Conservation (phyloP, 2,113 vertebrate genomes). For the Pungitius pungitius region DNA sequence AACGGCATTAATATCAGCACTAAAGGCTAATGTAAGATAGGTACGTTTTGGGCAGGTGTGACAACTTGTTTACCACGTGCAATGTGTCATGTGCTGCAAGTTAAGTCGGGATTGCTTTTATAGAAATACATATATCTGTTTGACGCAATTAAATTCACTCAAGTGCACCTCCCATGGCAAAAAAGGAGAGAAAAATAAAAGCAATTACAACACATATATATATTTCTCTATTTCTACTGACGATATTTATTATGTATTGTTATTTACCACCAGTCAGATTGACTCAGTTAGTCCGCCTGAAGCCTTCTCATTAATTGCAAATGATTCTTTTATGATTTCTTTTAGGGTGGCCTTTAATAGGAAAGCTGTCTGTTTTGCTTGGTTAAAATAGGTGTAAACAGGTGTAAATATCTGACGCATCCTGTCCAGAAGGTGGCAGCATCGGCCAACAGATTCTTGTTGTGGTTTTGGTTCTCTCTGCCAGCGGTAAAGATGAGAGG, state of each 20-base stretch:
- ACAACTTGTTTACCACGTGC: constrained; percentile 48
- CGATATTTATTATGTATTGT: neutral
- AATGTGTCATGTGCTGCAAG: constrained; percentile 27
- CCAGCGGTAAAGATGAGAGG: constrained; percentile 16
- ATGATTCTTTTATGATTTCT: constrained; percentile 38
- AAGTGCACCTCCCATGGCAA: neutral
- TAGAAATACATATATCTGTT: neutral
- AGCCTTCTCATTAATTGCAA: constrained; percentile 27
- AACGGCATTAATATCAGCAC: constrained; percentile 65
- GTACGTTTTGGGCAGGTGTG: neutral
- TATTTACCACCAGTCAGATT: constrained; percentile 11
- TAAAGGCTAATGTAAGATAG: constrained; percentile 75
- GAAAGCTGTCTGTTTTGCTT: neutral
- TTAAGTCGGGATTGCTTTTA: neutral
- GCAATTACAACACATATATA: neutral
- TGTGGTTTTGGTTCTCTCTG: neutral
- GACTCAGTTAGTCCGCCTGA: constrained; percentile 36
- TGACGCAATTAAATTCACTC: neutral
- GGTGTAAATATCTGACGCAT: neutral
- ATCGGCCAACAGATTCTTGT: constrained; percentile 48
- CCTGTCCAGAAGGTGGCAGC: constrained; percentile 72
- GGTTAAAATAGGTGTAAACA: neutral
- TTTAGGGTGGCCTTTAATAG: constrained; percentile 20
- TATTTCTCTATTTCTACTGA: neutral
- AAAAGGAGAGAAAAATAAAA: neutral